A percentile compares a stretch with the other conserved stretches of the same genome.
phyloP scores from a whole-genome alignment of 2,888 invertebrate species.

The Biston betularia region DNA sequence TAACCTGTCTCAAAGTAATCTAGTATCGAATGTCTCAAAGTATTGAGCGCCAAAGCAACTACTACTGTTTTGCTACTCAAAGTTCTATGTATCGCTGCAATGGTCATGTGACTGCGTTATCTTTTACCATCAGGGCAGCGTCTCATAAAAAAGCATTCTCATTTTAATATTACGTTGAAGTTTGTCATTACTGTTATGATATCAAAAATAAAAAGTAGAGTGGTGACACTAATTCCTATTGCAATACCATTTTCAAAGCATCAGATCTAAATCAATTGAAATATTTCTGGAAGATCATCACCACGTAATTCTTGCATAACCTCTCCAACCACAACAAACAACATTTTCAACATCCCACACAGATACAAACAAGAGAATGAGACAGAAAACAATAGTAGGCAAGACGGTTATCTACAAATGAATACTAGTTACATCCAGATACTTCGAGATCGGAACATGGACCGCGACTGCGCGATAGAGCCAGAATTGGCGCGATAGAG shows the following conservation, averaged over 20 bases:
- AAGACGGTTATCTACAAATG: conserved; percentile 71
- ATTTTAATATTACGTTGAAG: no score
- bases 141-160: no score
- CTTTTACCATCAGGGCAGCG: no score
- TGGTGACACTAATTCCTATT: no score
- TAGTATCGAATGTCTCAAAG: no score
- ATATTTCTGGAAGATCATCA: not conserved
- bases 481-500: conserved; percentile 10
- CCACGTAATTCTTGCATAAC: conserved; percentile 11
- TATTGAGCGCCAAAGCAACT: no score
- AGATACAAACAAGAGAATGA: conserved; percentile 12
- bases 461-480: conserved; percentile 6
- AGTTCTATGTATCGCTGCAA: no score
- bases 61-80: no score
- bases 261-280: not conserved
- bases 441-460: conserved; percentile 57
- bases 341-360: conserved; percentile 9
- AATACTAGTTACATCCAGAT: conserved; percentile 76
- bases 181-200: no score
- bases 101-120: no score
- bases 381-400: conserved; percentile 19
- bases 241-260: not conserved
- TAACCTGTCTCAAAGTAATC: no score
- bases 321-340: conserved; percentile 13
- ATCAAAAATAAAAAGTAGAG: no score